Evolutionary conservation across 2,888 invertebrate genomes (phyloP), one percentile per base, ranked within the genome.

Genomic region (Hedychridium roseum): DNA sequence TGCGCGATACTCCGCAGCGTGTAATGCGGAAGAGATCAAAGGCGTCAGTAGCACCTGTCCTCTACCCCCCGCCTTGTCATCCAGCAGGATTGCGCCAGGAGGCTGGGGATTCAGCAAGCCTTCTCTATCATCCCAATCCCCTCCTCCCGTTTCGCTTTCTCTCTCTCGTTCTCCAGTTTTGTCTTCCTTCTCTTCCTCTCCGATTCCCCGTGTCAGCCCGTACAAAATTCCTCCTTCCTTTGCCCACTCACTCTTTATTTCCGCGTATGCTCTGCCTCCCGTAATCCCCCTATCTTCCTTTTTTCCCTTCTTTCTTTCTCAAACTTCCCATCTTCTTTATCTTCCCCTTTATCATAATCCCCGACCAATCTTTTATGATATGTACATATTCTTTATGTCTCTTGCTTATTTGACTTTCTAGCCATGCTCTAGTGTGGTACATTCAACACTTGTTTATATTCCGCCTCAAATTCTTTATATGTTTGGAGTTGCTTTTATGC

Each of bases 1-100:
- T 66, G 52, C 46, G 65, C 60, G 62, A 63, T 67, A 64, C 69
- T 66, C 64, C 52, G 59, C 58, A 63, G 69, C 68, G 65, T 74
- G 73, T 77, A 75, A 74, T 68, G 66, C 66, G 69, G 68, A 71
- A 70, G 73, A 78, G 78, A 78, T 78, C 78, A 78, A 78, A 78
- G 78, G 78, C 78, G 78, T 78, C 78, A 78, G 74, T 75, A 76
- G 78, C 78, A 78, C 78, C 78, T 78, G 78, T 78, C 78, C 75
- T 73, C 71, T 67, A 73, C 73, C 65, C 69, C 71, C 67, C 68
- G 68, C 71, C 73, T 72, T 73, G 76, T 77, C 75, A 76, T 76
- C 74, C 69, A 61, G 64, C 63, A 64, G 71, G 66, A 73, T 74
- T 74, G 68, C 68, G 70, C 71, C 72, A 72, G 69, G 64, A 71